Evolutionary conservation across 1,140 invertebrate genomes (phyloP), one percentile per base, ranked within the genome.

Genomic region (Apocrypta bakeri): DNA sequence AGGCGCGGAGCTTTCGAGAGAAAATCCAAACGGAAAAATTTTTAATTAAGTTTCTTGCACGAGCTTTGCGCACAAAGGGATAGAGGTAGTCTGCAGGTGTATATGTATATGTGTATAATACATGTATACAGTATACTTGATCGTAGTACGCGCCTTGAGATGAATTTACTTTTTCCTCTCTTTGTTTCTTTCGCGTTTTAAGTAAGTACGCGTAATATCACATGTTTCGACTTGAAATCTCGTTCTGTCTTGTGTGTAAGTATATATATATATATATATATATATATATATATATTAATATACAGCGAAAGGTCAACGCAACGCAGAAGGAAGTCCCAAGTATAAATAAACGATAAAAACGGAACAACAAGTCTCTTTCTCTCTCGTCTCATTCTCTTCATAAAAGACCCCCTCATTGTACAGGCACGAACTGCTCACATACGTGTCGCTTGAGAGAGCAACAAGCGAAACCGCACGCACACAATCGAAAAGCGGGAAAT

Each of bases 1-100:
- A 21, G n/a, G 9, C 56, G n/a, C n/a, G n/a, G 11, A 9, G 27
- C 61, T 66, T 77, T 56, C 61, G 29, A 40, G 21, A 27, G 72
- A 74, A 74, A 61, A 74, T 74, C 33, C 25, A 74, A 61, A 56
- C 40, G 37, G 21, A 74, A 74, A 74, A 61, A 61, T 29, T 74
- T 74, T 74, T 74, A 74, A 74, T 74, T 74, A 74, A 74, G 48
- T 7, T 48, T 27, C 48, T 17, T 29, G 21, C n/a, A 33, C 24
- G 31, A 14, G 21, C 31, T 2, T 33, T 21, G 25, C 25, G 24
- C 63, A 66, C 24, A 56, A 56, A 56, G 6, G 48, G 17, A 17
- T 6, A 48, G 42, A 17, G 14, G 21, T 2, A 4, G 17, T 21
- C 48, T 12, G 64, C 27, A 66, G 24, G 64, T 66, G 64, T 25